Base-by-base conservation (phyloP, 2,888 invertebrate species). In the Trichogramma dendrolimi region DNA sequence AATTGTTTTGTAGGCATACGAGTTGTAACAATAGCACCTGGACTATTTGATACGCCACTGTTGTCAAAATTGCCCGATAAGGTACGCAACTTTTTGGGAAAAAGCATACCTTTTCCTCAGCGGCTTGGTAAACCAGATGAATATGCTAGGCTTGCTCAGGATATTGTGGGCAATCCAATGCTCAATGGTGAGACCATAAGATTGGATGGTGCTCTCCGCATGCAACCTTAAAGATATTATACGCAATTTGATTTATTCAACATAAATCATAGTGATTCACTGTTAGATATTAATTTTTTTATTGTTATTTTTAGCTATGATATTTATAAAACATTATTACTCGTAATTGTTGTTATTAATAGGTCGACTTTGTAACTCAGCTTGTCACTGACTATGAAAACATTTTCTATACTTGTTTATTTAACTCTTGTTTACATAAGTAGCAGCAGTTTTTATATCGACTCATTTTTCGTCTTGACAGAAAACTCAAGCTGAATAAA, bases 171-270 rank as follows among this genome's bases (percentile, higher is more conserved):
- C 68, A 85, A 85, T 74, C 81, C 83, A 1, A 76, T 84, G 79
- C 74, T 85, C 27, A 85, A 85, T 58, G 85, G 84, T 1, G 85
- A 85, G 71, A 83, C 83, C 2, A 85, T 85, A 68, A 80, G 85
- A 55, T 72, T 85, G 7, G 85, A 85, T 64, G 85, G 84, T 49
- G 83, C 82, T 14, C 73, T 85, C 5, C 80, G 85, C 71, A 83
- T 85, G 85, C 82, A 83, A 70, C 81, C 83, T 52, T 84, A 71
- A 78, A 52, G 27, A 42, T 55, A n/a, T 4, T 53, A 2, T 8
- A 2, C n/a, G 46, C 8, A 46, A 46, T 46, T 46, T 8, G 46
- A 46, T 46, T 46, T 46, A 27, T 27, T 27, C 27, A 27, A 27
- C 27, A 27, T 27, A 27, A 27, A 27, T 27, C 27, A 27, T 27